phyloP scores from a whole-genome alignment of 2,113 vertebrate genomes.

The Scophthalmus maximus region DNA sequence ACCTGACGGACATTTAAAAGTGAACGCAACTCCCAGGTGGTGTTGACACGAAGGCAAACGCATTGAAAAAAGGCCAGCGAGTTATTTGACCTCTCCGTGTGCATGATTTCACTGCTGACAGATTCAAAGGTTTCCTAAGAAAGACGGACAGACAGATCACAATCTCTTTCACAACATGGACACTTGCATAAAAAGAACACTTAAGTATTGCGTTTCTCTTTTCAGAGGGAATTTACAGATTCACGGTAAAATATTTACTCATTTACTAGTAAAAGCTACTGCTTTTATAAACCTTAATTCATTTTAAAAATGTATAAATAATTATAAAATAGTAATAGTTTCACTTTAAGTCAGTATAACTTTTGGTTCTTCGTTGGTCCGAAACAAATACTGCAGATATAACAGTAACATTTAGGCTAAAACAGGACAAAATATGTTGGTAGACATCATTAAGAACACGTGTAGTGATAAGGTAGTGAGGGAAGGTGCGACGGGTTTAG shows the following conservation, averaged over 20 bases:
- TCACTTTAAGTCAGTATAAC: slow-evolving; percentile 27
- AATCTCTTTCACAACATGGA: slow-evolving; percentile 26
- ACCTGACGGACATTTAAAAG: slow-evolving; percentile 22
- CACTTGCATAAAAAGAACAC: slow-evolving; percentile 47
- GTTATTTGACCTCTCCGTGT: slow-evolving; percentile 14
- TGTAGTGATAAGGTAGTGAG: slow-evolving; percentile 61
- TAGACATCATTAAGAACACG: slow-evolving; percentile 20
- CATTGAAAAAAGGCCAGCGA: not conserved
- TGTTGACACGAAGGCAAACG: slow-evolving; percentile 23
- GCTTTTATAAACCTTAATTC: slow-evolving; percentile 6
- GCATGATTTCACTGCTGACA: not conserved
- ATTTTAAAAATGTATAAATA: slow-evolving; percentile 45
- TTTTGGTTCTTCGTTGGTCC: slow-evolving; percentile 22
- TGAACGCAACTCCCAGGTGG: slow-evolving; percentile 5
- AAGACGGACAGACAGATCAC: slow-evolving; percentile 17
- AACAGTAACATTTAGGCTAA: not conserved
- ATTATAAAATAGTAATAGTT: slow-evolving; percentile 12
- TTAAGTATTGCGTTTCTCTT: slow-evolving; percentile 28
- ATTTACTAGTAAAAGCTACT: not conserved
- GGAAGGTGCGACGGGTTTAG: slow-evolving; percentile 83
- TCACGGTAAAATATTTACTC: slow-evolving; percentile 17
- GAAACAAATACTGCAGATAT: slow-evolving; percentile 30
- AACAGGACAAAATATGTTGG: not conserved
- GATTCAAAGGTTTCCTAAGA: not conserved
- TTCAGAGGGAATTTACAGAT: slow-evolving; percentile 3